phyloP scores from a whole-genome alignment of 2,113 vertebrate species.

The Sinocyclocheilus anshuiensis region DNA sequence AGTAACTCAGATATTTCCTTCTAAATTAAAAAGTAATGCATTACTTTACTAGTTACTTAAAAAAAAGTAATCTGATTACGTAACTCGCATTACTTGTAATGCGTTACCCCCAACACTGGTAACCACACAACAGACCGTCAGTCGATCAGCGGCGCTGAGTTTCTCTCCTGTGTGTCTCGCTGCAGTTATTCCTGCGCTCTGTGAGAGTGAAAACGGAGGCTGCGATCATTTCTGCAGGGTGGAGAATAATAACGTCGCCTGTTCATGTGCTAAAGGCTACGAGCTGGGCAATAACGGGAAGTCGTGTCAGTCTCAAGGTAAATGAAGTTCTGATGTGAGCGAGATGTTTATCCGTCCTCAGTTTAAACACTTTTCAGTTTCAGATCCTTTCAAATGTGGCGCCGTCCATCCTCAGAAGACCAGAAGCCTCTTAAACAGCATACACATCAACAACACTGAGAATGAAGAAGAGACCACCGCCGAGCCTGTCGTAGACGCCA shows the following conservation, averaged over 20 bases:
- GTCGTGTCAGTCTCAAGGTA: slow-evolving; percentile 82
- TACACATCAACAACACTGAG: background rate
- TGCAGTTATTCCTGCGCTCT: slow-evolving; percentile 61
- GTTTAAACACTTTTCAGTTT: background rate
- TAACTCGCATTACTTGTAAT: no score
- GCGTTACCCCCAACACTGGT: no score
- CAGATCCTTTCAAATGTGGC: slow-evolving; percentile 62
- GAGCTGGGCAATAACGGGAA: slow-evolving; percentile 76
- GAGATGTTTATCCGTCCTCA: background rate
- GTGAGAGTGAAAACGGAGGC: slow-evolving; percentile 85
- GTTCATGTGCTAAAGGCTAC: slow-evolving; percentile 86
- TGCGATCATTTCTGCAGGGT: slow-evolving; percentile 88
- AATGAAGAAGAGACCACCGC: background rate
- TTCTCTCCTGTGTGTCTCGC: background rate
- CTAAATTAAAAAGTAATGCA: no score
- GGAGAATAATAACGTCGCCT: slow-evolving; percentile 64
- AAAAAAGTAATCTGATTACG: no score
- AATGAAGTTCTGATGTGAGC: slow-evolving; percentile 6
- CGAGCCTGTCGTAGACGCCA: background rate
- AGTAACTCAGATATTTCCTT: no score
- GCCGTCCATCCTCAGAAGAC: slow-evolving; percentile 31
- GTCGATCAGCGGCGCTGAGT: background rate
- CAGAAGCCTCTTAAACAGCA: slow-evolving; percentile 41
- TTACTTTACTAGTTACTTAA: no score
- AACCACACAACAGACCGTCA: background rate